Percentiles rank a stretch among this genome's conserved stretches.
phyloP scores from a whole-genome alignment of 92 coral and sea anemone genomes.

The Porites lobata region DNA sequence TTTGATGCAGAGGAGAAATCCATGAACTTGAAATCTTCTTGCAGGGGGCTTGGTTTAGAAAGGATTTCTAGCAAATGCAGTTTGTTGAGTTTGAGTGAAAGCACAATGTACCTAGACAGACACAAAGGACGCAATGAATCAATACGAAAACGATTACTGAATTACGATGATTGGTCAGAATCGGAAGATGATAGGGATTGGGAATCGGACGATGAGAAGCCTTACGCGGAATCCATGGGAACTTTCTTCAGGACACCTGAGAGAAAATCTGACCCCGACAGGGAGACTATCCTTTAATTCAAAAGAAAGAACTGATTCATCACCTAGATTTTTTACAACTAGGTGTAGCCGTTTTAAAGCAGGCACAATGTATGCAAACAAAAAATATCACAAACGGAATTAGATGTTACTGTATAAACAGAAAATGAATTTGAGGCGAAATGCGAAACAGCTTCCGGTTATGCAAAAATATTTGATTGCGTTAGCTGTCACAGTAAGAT shows the following conservation, averaged over 20 bases:
- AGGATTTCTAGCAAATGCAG: conserved; percentile 44
- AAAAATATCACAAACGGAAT: too few species aligned
- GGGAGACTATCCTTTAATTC: conserved; percentile 6
- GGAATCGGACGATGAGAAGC: conserved; percentile 16
- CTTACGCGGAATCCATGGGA: conserved; percentile 36
- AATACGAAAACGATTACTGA: conserved; percentile 1
- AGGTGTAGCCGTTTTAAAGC: too few species aligned
- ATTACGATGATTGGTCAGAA: conserved; percentile 44
- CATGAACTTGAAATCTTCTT: conserved; percentile 11
- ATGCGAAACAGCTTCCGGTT: too few species aligned
- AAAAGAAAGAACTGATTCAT: too few species aligned
- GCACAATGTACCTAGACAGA: conserved; percentile 30
- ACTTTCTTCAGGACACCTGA: conserved; percentile 26
- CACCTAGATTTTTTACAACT: too few species aligned
- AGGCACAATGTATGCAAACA: too few species aligned
- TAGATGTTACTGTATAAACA: too few species aligned
- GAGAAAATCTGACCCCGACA: background rate
- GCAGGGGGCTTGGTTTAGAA: conserved; percentile 43
- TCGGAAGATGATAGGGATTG: conserved; percentile 22
- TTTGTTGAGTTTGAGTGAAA: conserved; percentile 46
- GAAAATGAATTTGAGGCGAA: too few species aligned
- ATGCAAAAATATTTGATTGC: too few species aligned
- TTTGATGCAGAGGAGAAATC: background rate
- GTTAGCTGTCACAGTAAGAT: too few species aligned
- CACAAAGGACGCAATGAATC: conserved; percentile 21